A percentile compares a stretch with the other conserved stretches of the same genome.
Evolutionary conservation across 2,113 vertebrate species (phyloP).

Genomic region (Sinocyclocheilus grahami): DNA sequence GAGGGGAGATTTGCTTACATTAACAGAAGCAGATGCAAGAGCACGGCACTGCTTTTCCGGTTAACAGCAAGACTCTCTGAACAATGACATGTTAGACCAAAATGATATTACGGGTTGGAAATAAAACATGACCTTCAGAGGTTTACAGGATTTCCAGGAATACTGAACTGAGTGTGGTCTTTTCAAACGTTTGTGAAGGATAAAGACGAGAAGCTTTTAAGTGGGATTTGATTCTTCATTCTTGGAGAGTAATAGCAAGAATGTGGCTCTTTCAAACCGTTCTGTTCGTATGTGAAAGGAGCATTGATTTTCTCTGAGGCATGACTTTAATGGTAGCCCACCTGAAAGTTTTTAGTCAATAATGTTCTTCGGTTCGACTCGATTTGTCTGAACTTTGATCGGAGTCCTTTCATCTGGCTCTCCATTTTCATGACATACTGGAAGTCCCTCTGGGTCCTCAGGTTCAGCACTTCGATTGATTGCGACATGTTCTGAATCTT

Average conservation of each 20-base stretch:
- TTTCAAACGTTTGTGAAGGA: neutral
- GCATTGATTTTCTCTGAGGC: conserved; percentile 25
- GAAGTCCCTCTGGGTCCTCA: conserved; percentile 97
- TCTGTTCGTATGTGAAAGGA: conserved; percentile 2
- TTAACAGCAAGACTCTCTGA: neutral
- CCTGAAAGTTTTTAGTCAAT: conserved; percentile 94
- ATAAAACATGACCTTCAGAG: neutral
- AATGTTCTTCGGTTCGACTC: conserved; percentile 94
- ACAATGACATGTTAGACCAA: neutral
- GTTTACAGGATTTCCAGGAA: neutral
- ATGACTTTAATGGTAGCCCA: conserved; percentile 61
- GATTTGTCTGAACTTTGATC: conserved; percentile 93
- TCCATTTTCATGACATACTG: conserved; percentile 99
- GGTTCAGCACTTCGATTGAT: conserved; percentile 95
- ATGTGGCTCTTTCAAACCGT: neutral
- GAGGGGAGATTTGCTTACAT: no score
- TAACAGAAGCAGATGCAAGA: no score
- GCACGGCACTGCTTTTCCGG: neutral
- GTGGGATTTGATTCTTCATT: neutral
- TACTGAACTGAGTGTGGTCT: neutral
- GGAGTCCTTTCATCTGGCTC: conserved; percentile 95
- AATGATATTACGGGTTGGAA: neutral
- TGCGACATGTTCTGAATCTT: conserved; percentile 99
- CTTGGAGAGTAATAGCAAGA: conserved; percentile 5
- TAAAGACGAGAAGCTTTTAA: neutral